Evolutionary conservation across 2,888 invertebrate genomes (phyloP), one percentile per base, ranked within the genome.

Genomic region (Spisula subtruncata): DNA sequence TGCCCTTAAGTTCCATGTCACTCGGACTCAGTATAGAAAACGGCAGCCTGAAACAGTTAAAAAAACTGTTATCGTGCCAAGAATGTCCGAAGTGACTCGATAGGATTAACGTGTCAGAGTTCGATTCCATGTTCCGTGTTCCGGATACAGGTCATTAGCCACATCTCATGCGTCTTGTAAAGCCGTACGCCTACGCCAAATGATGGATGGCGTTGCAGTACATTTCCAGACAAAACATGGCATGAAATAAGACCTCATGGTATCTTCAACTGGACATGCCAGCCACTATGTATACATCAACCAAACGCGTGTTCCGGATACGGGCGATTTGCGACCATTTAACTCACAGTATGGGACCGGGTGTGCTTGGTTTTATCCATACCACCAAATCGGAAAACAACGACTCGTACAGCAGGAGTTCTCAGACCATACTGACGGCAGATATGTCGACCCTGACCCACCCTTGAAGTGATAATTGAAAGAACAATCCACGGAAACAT

Each of bases 361-460:
- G 56, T 80, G 80, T 85, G 85, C 25, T 85, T 75, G 35, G 18
- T 80, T 85, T 16, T 56, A 71, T 79, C 46, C 75, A 6, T 51
- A 79, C 83, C 41, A 66, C 14, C 56, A 14, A 41, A 83, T 35
- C 35, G 84, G 18, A 48, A 18, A 75, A n/a, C 84, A 84, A 18
- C 48, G 16, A 46, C 10, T 4, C 1, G 29, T 46, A 16, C 71
- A 71, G 71, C 82, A 51, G 87, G 60, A 75, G 66, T 71, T 51
- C 75, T 71, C 25, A 41, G 71, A 82, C 71, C 87, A 46, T 75
- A 82, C 51, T 87, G 87, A 87, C 46, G 75, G 56, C 87, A 83
- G 56, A 75, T 54, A 35, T 71, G 48, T 75, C 75, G 75, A 35
- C 75, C 75, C 75, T 75, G 75, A 75, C 75, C 75, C 56, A 35